Evolutionary conservation across 2,888 invertebrate species (phyloP).

Genomic region (Perdita meconis): DNA sequence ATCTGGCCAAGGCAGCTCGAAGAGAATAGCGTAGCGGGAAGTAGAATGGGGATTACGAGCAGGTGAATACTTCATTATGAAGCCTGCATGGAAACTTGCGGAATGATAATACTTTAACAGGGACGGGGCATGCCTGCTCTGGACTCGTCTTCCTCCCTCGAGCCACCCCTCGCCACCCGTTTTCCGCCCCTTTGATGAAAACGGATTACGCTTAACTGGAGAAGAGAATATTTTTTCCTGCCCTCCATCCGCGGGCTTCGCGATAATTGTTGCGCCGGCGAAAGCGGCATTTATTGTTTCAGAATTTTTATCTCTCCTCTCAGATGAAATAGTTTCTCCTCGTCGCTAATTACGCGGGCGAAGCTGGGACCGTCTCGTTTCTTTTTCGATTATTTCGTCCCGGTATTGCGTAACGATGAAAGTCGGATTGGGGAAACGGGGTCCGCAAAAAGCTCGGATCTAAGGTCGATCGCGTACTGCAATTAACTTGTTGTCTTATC

Average conservation of each 20-base stretch:
- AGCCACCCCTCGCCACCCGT: background rate
- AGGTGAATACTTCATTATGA: slow-evolving; percentile 72
- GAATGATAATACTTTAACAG: slow-evolving; percentile 72
- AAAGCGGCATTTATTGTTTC: slow-evolving; percentile 37
- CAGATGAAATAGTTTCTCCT: slow-evolving; percentile 12
- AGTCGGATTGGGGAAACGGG: slow-evolving; percentile 7
- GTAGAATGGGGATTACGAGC: slow-evolving; percentile 67
- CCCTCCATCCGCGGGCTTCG: background rate
- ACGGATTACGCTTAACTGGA: slow-evolving; percentile 65
- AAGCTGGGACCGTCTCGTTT: background rate
- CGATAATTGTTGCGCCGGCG: slow-evolving; percentile 35
- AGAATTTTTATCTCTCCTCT: slow-evolving; percentile 25
- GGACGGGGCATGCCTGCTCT: slow-evolving; percentile 41
- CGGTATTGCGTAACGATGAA: slow-evolving; percentile 27
- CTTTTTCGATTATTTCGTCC: slow-evolving; percentile 24
- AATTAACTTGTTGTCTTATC: slow-evolving; percentile 45
- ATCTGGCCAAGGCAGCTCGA: slow-evolving; percentile 52
- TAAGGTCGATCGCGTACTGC: slow-evolving; percentile 12
- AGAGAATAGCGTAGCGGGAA: slow-evolving; percentile 61
- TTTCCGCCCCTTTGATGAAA: slow-evolving; percentile 21
- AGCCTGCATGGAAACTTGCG: slow-evolving; percentile 67
- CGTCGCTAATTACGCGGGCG: slow-evolving; percentile 30
- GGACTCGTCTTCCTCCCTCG: slow-evolving; percentile 39
- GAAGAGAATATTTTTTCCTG: slow-evolving; percentile 60
- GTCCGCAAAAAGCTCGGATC: background rate